Evolutionary conservation across 2,888 invertebrate genomes (phyloP), one percentile per base, ranked within the genome.

Genomic region (Blomia tropicalis): DNA sequence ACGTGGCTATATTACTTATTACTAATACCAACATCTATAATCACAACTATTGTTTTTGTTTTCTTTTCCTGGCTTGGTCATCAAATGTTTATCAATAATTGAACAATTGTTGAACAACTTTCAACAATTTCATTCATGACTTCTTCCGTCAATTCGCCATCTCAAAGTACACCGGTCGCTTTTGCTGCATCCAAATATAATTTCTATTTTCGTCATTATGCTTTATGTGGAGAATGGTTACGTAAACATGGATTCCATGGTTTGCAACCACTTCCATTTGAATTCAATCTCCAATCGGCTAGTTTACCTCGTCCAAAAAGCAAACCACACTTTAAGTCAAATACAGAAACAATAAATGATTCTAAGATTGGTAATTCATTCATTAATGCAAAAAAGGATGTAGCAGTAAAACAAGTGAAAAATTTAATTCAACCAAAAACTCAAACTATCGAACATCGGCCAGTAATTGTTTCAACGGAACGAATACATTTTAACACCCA

Each of bases 31-130:
- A 14, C 56, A 2, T 56, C 56, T 11, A 29, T 56, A 2, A 36
- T 56, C 17, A 30, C 56, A 19, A 22, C 56, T 1, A 23, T 31
- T 29, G 14, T 56, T 31, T 56, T 56, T 11, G 25, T 56, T 3
- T 56, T 56, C 23, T 25, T 56, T 17, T 23, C 56, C 17, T 56
- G 56, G 56, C 14, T 56, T 17, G 56, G 56, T 14, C 17, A 29
- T 29, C 56, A 56, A 31, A 56, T 56, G 56, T 56, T 56, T 56
- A 23, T 56, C 31, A 56, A 56, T 22, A 56, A 56, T 29, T 56
- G 29, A 29, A n/a, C n/a, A n/a, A n/a, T 51, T 7, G 17, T n/a
- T n/a, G 22, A n/a, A 22, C 22, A 17, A 51, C 27, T 51, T 30
- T 4, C 27, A 51, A 51, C 14, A n/a, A n/a, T 27, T 56, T 27